Evolutionary conservation across 2,113 vertebrate genomes (phyloP), one percentile per base, ranked within the genome.

Genomic region (Paracanthobrama guichenoti): DNA sequence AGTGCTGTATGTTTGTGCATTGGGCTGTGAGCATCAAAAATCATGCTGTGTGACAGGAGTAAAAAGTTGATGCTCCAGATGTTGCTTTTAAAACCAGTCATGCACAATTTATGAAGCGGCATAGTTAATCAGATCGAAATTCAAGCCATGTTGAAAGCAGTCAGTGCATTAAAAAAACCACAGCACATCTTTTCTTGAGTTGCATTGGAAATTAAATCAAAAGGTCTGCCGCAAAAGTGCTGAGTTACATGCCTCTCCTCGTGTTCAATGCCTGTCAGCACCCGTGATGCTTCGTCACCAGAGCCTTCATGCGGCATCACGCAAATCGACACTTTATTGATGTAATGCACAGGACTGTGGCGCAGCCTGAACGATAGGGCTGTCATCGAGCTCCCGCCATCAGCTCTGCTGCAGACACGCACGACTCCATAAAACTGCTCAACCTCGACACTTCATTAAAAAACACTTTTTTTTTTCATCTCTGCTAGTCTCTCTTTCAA

Each of bases 401-500:
- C 83, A 85, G 84, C 86, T 6, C 39, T 39, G 39, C 39, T 39
- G 39, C 74, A 86, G 77, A 57, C 46, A 55, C 71, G 71, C 69
- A 73, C n/a, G 22, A 44, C 67, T 39, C 78, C 88, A 88, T 88
- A 86, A 88, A 90, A 87, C 86, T 60, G 67, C 81, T 88, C 86
- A 87, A 89, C 79, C 86, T 55, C 76, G 18, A 79, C 86, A 44
- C 64, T 89, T 90, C 72, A 88, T 90, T 90, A 85, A 86, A 87
- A 85, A 85, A 80, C 16, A 59, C 75, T 83, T 85, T 84, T 71
- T 79, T 71, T 79, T 84, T 77, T 50, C 55, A 39, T 62, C 48
- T 55, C 39, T 24, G 50, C 71, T 69, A 69, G 48, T 75, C 42
- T 24, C 67, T 26, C 50, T 44, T 62, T 48, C 44, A 50, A n/a